phyloP scores from a whole-genome alignment of 2,888 invertebrate genomes.

The Acleris literana region DNA sequence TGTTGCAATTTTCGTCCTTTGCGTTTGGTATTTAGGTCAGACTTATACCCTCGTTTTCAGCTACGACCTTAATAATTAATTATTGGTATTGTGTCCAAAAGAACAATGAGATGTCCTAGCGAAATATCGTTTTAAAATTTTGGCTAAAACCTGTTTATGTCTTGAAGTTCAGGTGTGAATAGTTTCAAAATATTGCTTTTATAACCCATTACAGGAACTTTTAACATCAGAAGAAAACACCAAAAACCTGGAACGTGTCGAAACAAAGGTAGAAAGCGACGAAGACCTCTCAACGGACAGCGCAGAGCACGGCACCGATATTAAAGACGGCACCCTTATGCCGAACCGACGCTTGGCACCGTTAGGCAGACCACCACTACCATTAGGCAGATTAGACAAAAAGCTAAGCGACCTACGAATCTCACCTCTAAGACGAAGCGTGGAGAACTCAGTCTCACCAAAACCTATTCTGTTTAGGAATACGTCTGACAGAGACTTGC shows the following conservation, averaged over 20 bases:
- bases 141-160: too few relatives aligned
- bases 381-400: slow-evolving; percentile 66
- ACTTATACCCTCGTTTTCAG: too few relatives aligned
- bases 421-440: slow-evolving; percentile 70
- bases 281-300: slow-evolving; percentile 76
- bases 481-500: slow-evolving; percentile 63
- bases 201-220: slow-evolving; percentile 63
- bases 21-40: too few relatives aligned
- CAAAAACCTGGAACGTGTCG: slow-evolving; percentile 75
- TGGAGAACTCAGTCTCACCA: slow-evolving; percentile 59
- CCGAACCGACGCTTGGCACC: slow-evolving; percentile 62
- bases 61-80: too few relatives aligned
- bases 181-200: too few relatives aligned
- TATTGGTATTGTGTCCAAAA: too few relatives aligned
- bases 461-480: slow-evolving; percentile 65
- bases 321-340: slow-evolving; percentile 55
- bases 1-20: too few relatives aligned
- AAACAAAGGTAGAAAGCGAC: slow-evolving; percentile 81
- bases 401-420: slow-evolving; percentile 68
- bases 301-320: slow-evolving; percentile 67
- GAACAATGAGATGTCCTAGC: too few relatives aligned
- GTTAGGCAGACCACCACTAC: slow-evolving; percentile 68
- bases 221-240: slow-evolving; percentile 79
- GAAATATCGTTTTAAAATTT: too few relatives aligned
- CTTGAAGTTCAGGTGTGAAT: too few relatives aligned